Conservation (phyloP, 2,113 vertebrate genomes). For the Bathybates hornii region DNA sequence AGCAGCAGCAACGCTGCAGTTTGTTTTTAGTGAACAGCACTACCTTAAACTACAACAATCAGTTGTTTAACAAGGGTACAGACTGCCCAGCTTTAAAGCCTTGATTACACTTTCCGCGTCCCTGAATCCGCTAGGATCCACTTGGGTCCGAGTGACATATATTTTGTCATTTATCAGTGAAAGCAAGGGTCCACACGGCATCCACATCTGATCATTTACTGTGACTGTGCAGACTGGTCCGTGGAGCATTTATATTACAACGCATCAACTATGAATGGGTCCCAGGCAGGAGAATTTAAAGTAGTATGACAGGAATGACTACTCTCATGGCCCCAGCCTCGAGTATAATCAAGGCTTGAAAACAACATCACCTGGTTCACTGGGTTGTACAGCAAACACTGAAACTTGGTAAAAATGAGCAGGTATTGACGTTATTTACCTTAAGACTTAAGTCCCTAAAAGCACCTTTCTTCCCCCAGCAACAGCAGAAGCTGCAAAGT, state of each 20-base stretch:
- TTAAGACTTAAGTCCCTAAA: not conserved
- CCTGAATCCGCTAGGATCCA: not conserved
- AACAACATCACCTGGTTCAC: not conserved
- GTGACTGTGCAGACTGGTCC: not conserved
- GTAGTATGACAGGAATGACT: not conserved
- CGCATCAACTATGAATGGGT: not conserved
- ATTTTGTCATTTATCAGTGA: not conserved
- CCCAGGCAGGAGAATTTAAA: not conserved
- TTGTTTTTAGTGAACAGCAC: not conserved
- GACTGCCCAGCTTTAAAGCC: not conserved
- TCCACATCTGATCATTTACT: not conserved
- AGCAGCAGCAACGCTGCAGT: not conserved
- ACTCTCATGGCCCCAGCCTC: not conserved
- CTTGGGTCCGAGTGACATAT: not conserved
- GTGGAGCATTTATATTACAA: not conserved
- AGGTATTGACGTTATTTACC: not conserved
- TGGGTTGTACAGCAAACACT: not conserved
- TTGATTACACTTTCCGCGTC: not conserved
- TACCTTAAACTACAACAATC: not conserved
- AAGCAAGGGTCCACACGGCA: not conserved
- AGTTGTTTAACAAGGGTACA: not conserved
- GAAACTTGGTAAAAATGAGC: not conserved
- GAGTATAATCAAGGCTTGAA: not conserved
- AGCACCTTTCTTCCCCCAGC: not conserved
- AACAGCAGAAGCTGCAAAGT: not conserved